Conservation (phyloP, 2,113 vertebrate genomes). For the Mustela lutreola region DNA sequence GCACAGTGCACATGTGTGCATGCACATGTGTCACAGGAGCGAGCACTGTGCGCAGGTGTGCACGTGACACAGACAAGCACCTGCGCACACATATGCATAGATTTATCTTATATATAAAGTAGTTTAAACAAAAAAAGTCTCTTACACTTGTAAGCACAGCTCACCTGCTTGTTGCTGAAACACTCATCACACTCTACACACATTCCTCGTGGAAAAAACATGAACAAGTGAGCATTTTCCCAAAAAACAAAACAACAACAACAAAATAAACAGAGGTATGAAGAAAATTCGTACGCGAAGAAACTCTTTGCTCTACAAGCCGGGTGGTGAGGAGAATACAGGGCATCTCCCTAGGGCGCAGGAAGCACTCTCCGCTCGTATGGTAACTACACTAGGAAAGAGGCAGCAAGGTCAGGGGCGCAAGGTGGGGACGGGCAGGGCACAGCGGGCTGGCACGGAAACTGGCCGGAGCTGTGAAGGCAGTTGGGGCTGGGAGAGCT, state of each 20-base stretch:
- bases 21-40: not conserved
- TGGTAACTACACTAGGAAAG: not conserved
- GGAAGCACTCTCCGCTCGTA: not conserved
- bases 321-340: not conserved
- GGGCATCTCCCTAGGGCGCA: not conserved
- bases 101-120: not conserved
- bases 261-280: not conserved
- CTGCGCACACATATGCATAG: not conserved
- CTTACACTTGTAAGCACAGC: not conserved
- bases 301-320: not conserved
- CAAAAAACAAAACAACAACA: not conserved
- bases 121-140: not conserved
- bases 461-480: accelerated
- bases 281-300: not conserved
- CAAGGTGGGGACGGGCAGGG: not conserved
- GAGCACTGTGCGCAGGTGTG: not conserved
- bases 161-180: not conserved
- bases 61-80: not conserved
- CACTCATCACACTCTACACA: not conserved
- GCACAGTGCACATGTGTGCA: not conserved
- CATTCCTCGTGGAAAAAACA: not conserved
- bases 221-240: not conserved
- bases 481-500: not conserved
- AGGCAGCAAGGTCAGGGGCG: not conserved
- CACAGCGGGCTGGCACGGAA: not conserved